Evolutionary conservation across 2,113 vertebrate genomes (phyloP), one percentile per base, ranked within the genome.

Genomic region (Gorsachius goisagi): DNA sequence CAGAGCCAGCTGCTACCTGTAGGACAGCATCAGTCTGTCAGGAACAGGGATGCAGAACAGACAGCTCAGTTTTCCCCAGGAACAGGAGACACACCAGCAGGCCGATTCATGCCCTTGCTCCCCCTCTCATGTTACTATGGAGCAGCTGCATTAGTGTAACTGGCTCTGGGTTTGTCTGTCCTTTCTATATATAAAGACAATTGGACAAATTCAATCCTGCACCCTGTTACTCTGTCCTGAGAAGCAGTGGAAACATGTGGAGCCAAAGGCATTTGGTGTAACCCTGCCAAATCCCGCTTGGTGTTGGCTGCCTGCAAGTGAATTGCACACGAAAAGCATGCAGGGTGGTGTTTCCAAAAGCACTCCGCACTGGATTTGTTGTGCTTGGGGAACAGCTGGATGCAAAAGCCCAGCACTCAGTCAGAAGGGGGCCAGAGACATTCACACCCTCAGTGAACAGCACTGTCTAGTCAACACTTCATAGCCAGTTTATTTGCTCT

Each of bases 131-230:
- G 26, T 58, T 93, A 74, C 87, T 50, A 12, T 2, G 7, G 37
- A 95, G 55, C 93, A 97, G 95, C 90, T 96, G 88, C 90, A 44
- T 44, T 76, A 52, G 35, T 22, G 41, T 64, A 80, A 72, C 35
- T 10, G 28, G 62, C 66, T 67, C 74, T 88, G 63, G 2, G 79
- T 82, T 82, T 68, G 47, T 79, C 81, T 85, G 44, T 39, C 77
- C 73, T 75, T 94, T 89, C 93, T 95, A 96, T 89, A 96, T 84
- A 88, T 63, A 96, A 89, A 91, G 23, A 71, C 88, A 94, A 91
- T 35, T n/a, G 47, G 89, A 60, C 92, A 94, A 79, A 94, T 55
- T 79, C 90, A 94, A 32, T 47, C 85, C 72, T 80, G 91, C 63
- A 62, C 78, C 76, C 84, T 73, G 64, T 39, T 82, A 75, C 58